phyloP scores from a whole-genome alignment of 2,888 invertebrate genomes.

The Gastracanthus pulcherrimus region DNA sequence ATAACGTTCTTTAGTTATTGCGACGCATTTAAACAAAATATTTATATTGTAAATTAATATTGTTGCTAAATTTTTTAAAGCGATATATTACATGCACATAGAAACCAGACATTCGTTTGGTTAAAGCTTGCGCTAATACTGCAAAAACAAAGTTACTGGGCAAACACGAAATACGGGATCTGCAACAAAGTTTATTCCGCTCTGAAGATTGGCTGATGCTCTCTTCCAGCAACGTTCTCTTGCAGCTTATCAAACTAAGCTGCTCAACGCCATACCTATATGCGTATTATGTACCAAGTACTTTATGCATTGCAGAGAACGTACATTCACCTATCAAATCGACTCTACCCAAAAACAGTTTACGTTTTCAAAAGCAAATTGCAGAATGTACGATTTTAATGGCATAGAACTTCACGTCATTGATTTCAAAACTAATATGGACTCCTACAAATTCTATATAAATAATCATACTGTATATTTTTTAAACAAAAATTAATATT shows the following conservation, averaged over 20 bases:
- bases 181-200: constrained; percentile 62
- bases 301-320: constrained; percentile 6
- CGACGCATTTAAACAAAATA: no score
- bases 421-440: no score
- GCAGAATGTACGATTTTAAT: background rate
- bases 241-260: constrained; percentile 44
- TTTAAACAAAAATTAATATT: no score
- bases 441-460: no score
- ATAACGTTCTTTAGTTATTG: no score
- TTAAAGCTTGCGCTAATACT: constrained; percentile 59
- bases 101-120: constrained; percentile 54
- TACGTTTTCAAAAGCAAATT: background rate
- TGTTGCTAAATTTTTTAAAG: constrained; percentile 12
- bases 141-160: constrained; percentile 62
- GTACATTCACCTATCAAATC: background rate
- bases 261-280: constrained; percentile 33
- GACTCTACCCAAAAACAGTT: background rate
- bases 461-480: no score
- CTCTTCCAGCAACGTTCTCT: constrained; percentile 22
- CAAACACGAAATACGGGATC: constrained; percentile 62
- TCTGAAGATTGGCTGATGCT: constrained; percentile 39
- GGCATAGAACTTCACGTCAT: background rate
- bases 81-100: constrained; percentile 3
- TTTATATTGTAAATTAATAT: no score
- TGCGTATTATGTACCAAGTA: constrained; percentile 34